Base-by-base conservation (phyloP, 1,140 invertebrate genomes). In the Zaprionus capensis region DNA sequence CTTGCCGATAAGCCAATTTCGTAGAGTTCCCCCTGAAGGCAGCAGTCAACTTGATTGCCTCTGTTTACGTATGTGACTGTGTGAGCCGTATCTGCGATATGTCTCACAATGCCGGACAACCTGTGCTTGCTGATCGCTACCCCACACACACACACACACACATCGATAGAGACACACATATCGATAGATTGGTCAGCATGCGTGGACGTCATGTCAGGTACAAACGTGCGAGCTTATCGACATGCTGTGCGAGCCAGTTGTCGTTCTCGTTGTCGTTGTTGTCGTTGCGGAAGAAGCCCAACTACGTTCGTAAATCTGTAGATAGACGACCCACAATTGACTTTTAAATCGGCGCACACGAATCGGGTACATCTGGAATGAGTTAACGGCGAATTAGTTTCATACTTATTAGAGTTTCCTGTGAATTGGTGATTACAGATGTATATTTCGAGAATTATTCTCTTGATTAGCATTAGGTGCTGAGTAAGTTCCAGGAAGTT, bases 201-300 rank as follows among this genome's bases (percentile, higher is more conserved):
- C 80, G 71, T 75, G 80, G 79, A 78, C 80, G 79, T 79, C 82
- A 83, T 86, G 77, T 86, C 76, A 82, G 67, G 72, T 63, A 74
- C 80, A 74, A 77, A 82, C 64, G 72, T 82, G 83, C 61, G 17
- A 24, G 58, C 83, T 86, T 86, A 86, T 86, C 83, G 68, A 49
- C 9, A 28, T 49, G 64, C 70, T 24, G 31, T 62, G 56, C 31
- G 38, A 20, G 2, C 15, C 5, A 49, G n/a, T 0, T 5, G 44
- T 4, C 44, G n/a, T 12, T 15, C 2, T 20, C n/a, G 46, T 12
- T 44, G 56, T 38, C 9, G 15, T 46, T 38, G n/a, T 0, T 5
- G 44, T 28, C 14, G 15, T 46, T 51, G 44, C 68, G 68, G 68
- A 53, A 51, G 34, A 28, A 51, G 7, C 41, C 66, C 56, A 51